A percentile compares a stretch with the other conserved stretches of the same genome.
These are phyloP conservation scores for Siniperca undulata DNA, from an alignment of 2,797 vertebrate species.

Conservation along the genomic window DNA sequence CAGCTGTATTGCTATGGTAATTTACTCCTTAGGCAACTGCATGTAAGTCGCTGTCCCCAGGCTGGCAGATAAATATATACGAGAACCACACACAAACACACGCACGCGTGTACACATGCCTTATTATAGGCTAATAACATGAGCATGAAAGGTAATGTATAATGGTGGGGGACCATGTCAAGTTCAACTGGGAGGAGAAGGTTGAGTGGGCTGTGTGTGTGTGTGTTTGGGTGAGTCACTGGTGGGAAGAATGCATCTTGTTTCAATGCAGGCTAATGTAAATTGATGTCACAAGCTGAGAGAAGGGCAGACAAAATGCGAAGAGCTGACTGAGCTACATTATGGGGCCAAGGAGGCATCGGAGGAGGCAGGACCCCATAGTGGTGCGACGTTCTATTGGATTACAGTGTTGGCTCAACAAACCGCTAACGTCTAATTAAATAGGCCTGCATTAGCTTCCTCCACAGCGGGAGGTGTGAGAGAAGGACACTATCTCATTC, in stretches of 20 bases:
- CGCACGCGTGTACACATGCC: conserved; percentile 32
- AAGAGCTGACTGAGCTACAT: conserved; percentile 81
- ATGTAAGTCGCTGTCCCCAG: conserved; percentile 50
- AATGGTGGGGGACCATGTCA: conserved; percentile 72
- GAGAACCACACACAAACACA: conserved; percentile 28
- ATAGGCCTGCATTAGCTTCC: conserved; percentile 85
- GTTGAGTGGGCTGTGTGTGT: conserved; percentile 53
- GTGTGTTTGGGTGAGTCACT: conserved; percentile 43
- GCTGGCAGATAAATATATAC: conserved; percentile 57
- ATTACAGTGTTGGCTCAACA: conserved; percentile 86
- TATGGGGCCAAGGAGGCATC: conserved; percentile 74
- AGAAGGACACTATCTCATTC: conserved; percentile 83
- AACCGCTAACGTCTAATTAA: conserved; percentile 87
- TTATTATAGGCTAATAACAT: conserved; percentile 78
- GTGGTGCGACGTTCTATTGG: conserved; percentile 81
- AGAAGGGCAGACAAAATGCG: conserved; percentile 77
- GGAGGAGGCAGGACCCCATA: conserved; percentile 79
- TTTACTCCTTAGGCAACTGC: conserved; percentile 74
- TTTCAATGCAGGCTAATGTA: conserved; percentile 80
- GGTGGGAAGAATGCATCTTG: conserved; percentile 66
- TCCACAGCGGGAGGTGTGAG: conserved; percentile 71
- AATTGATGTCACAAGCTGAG: conserved; percentile 82
- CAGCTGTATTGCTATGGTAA: conserved; percentile 84
- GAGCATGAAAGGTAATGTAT: conserved; percentile 73
- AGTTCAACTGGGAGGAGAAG: conserved; percentile 67